These are phyloP conservation scores for Aldabrachelys gigantea DNA, from an alignment of 2,113 vertebrate species.

Conservation along the genomic window DNA sequence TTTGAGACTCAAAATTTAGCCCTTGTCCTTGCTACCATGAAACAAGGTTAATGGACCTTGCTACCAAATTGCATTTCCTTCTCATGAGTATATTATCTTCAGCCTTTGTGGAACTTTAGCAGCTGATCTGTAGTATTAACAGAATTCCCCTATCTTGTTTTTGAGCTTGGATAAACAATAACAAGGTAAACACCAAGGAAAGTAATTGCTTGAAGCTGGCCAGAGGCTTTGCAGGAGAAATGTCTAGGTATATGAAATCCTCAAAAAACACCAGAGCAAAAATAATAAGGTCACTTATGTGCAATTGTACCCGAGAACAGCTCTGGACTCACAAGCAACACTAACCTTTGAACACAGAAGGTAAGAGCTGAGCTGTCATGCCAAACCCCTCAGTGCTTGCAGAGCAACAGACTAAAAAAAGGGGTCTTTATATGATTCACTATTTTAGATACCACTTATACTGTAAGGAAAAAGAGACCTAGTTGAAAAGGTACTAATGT, in stretches of 20 bases:
- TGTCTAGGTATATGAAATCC: not conserved
- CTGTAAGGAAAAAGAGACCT: too few relatives aligned
- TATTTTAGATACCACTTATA: too few relatives aligned
- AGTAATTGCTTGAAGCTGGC: not conserved
- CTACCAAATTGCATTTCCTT: not conserved
- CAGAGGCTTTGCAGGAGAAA: not conserved
- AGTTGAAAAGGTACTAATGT: too few relatives aligned
- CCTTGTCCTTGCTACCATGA: not conserved
- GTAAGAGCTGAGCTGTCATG: not conserved
- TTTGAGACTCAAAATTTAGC: not conserved
- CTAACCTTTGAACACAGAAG: not conserved
- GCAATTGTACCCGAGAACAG: not conserved
- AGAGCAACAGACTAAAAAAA: not conserved
- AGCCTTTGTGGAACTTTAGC: constrained; percentile 6
- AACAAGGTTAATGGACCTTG: not conserved
- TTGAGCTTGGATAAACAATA: constrained; percentile 25
- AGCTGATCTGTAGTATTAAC: not conserved
- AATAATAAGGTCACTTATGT: not conserved
- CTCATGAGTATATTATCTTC: not conserved
- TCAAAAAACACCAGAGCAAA: not conserved
- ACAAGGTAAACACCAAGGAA: not conserved
- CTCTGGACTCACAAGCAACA: not conserved
- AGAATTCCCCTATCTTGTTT: not conserved
- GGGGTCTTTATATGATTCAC: not conserved
- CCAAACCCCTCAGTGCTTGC: not conserved